Evolutionary conservation across 2,797 vertebrate genomes (phyloP).

Genomic region (Poecilia picta): DNA sequence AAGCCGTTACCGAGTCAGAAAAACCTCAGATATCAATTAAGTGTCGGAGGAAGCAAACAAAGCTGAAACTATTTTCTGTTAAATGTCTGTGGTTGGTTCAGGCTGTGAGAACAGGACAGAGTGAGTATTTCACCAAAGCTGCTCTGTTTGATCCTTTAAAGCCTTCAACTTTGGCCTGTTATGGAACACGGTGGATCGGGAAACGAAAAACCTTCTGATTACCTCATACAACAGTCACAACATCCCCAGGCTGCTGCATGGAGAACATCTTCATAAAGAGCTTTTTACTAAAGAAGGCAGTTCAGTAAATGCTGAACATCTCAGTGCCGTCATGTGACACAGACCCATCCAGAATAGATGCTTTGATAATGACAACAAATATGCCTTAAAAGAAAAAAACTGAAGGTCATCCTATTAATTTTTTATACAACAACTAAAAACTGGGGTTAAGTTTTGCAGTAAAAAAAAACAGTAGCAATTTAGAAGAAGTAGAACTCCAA

Average conservation of each 20-base stretch:
- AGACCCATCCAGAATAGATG: conserved; percentile 1
- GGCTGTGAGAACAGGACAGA: background rate
- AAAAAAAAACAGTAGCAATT: too few relatives aligned
- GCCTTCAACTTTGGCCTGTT: background rate
- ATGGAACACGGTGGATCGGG: background rate
- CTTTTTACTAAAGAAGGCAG: background rate
- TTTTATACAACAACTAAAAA: background rate
- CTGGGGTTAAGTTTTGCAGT: background rate
- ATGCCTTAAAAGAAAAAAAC: background rate
- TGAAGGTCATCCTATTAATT: background rate
- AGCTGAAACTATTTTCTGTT: background rate
- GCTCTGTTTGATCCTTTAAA: background rate
- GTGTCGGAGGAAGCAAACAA: background rate
- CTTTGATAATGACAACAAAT: background rate
- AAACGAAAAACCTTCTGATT: background rate
- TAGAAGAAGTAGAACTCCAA: background rate
- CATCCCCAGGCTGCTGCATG: background rate
- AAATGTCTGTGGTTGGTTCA: background rate
- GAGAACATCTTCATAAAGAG: conserved; percentile 4
- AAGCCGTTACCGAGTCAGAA: background rate
- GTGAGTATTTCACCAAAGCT: background rate
- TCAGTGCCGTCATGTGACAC: conserved; percentile 5
- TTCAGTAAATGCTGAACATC: background rate
- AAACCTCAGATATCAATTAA: background rate
- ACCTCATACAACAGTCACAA: background rate